Evolutionary conservation across 2,888 invertebrate genomes (phyloP).

Genomic region (Boloria euphrosyne): DNA sequence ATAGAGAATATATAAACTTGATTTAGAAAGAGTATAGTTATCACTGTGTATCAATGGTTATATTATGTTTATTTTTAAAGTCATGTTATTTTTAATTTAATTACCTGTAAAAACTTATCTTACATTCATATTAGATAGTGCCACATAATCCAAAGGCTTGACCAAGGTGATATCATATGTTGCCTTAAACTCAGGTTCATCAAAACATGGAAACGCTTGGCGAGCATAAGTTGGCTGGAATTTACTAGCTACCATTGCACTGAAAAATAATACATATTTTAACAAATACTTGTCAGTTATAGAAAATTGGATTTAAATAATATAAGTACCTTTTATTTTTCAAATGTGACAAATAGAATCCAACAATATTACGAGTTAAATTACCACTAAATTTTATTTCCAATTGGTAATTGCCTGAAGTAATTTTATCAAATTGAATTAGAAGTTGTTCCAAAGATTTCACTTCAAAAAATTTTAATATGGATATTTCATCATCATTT

Average conservation of each 20-base stretch:
- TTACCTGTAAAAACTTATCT: conserved; percentile 49
- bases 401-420: conserved; percentile 75
- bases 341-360: conserved; percentile 87
- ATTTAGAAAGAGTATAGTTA: too few relatives aligned
- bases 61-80: background rate
- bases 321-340: conserved; percentile 69
- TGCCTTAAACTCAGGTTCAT: conserved; percentile 96
- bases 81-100: conserved; percentile 9
- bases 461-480: conserved; percentile 58
- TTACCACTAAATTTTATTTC: conserved; percentile 84
- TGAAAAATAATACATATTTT: conserved; percentile 61
- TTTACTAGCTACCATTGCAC: conserved; percentile 93
- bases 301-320: background rate
- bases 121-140: conserved; percentile 95
- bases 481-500: conserved; percentile 49
- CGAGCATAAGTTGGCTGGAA: conserved; percentile 97
- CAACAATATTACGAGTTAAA: conserved; percentile 86
- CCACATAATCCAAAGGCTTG: conserved; percentile 87
- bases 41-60: too few relatives aligned
- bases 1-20: too few relatives aligned
- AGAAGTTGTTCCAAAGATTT: conserved; percentile 63
- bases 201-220: conserved; percentile 96
- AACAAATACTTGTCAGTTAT: background rate
- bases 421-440: conserved; percentile 57
- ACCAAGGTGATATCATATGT: conserved; percentile 90